A percentile compares a stretch with the other conserved stretches of the same genome.
These are phyloP conservation scores for Ceraclea dissimilis DNA, from an alignment of 2,888 invertebrate species.

Conservation along the genomic window DNA sequence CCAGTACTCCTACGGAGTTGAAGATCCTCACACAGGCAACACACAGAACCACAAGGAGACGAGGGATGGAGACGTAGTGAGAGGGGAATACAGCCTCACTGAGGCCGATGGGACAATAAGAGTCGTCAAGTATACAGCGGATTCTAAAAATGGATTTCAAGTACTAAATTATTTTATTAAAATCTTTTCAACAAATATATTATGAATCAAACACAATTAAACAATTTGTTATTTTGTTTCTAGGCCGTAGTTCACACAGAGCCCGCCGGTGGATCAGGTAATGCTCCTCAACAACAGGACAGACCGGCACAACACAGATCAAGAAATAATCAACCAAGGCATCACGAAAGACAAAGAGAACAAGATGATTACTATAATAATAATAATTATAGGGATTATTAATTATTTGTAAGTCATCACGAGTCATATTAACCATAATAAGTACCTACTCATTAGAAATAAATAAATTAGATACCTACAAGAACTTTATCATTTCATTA, in stretches of 20 bases:
- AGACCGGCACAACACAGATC: not conserved
- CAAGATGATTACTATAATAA: conserved; percentile 1
- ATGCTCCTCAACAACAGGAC: conserved; percentile 3
- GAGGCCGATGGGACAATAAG: conserved; percentile 69
- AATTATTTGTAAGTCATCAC: too few relatives aligned
- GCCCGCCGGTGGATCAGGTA: conserved; percentile 13
- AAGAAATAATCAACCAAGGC: not conserved
- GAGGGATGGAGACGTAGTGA: conserved; percentile 63
- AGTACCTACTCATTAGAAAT: too few relatives aligned
- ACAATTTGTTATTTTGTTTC: not conserved
- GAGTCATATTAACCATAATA: too few relatives aligned
- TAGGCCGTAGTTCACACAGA: conserved; percentile 22
- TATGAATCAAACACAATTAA: not conserved
- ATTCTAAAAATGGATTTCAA: conserved; percentile 67
- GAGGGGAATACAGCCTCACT: conserved; percentile 65
- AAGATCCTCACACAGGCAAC: conserved; percentile 65
- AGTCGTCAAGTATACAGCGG: conserved; percentile 66
- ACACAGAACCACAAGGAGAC: conserved; percentile 65
- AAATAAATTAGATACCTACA: too few relatives aligned
- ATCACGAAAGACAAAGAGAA: conserved; percentile 3
- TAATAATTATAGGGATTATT: not conserved
- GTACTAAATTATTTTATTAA: conserved; percentile 32
- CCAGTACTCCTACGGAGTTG: conserved; percentile 67
- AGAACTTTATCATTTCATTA: too few relatives aligned
- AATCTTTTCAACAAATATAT: not conserved